These are phyloP conservation scores for Lasioglossum pauxillum DNA, from an alignment of 2,888 invertebrate genomes.

Conservation along the genomic window DNA sequence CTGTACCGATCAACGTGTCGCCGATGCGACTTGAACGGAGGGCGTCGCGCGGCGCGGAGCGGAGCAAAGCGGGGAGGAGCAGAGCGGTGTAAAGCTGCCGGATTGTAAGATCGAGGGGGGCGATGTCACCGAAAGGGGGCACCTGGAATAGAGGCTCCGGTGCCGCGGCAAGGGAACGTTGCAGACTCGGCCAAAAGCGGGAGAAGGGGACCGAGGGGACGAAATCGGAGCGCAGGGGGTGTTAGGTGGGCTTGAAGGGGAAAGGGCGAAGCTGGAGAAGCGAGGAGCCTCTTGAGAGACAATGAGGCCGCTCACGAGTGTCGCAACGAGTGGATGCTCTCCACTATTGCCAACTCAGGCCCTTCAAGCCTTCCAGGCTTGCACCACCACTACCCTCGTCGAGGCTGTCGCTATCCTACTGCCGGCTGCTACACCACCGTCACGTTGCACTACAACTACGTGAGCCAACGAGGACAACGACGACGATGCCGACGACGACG, in stretches of 20 bases:
- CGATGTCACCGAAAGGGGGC: slow-evolving; percentile 58
- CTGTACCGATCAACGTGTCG: slow-evolving; percentile 58
- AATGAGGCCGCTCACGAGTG: slow-evolving; percentile 84
- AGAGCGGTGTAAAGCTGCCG: slow-evolving; percentile 45
- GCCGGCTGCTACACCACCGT: slow-evolving; percentile 62
- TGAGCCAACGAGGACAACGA: slow-evolving; percentile 39
- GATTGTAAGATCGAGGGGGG: slow-evolving; percentile 64
- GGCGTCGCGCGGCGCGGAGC: neutral
- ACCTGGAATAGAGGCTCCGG: slow-evolving; percentile 31
- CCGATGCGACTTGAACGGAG: slow-evolving; percentile 51
- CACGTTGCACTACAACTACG: slow-evolving; percentile 62
- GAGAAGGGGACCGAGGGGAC: slow-evolving; percentile 23
- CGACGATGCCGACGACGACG: slow-evolving; percentile 34
- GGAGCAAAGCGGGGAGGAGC: slow-evolving; percentile 1
- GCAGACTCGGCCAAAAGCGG: slow-evolving; percentile 52
- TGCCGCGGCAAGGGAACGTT: slow-evolving; percentile 49
- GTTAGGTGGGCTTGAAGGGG: slow-evolving; percentile 53
- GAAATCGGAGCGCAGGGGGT: slow-evolving; percentile 61
- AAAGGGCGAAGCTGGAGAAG: slow-evolving; percentile 73
- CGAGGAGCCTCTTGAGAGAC: slow-evolving; percentile 82
- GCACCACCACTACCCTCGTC: slow-evolving; percentile 61
- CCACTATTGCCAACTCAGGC: slow-evolving; percentile 84
- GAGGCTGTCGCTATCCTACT: slow-evolving; percentile 48
- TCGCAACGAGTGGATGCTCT: slow-evolving; percentile 83
- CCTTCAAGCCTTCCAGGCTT: slow-evolving; percentile 80